Evolutionary conservation across 2,888 invertebrate species (phyloP).

Genomic region (Limenitis arthemis): DNA sequence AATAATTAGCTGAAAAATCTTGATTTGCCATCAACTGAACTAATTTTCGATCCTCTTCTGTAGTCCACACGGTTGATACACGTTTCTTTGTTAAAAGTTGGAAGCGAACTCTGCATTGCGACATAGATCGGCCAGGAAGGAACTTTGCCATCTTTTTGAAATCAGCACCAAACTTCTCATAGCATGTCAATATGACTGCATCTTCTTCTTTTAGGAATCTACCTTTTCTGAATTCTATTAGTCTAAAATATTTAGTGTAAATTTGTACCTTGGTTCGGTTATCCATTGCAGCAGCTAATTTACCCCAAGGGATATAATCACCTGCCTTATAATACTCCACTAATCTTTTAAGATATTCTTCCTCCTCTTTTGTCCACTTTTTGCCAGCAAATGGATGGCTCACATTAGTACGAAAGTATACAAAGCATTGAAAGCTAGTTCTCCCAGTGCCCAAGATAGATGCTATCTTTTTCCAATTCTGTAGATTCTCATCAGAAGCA

Average conservation of each 20-base stretch:
- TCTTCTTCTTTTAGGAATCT: constrained; percentile 79
- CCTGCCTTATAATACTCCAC: constrained; percentile 76
- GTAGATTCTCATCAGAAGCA: constrained; percentile 46
- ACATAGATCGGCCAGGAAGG: constrained; percentile 73
- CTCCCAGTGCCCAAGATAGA: constrained; percentile 67
- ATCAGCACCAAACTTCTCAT: constrained; percentile 73
- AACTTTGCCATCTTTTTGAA: constrained; percentile 72
- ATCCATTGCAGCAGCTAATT: constrained; percentile 75
- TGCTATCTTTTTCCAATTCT: constrained; percentile 80
- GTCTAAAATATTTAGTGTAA: constrained; percentile 69
- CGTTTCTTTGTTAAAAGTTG: constrained; percentile 56
- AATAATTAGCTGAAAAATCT: constrained; percentile 45
- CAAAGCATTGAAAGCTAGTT: constrained; percentile 79
- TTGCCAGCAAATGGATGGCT: constrained; percentile 37
- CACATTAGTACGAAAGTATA: constrained; percentile 73
- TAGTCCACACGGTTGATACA: constrained; percentile 70
- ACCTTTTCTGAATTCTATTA: constrained; percentile 66
- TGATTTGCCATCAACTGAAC: constrained; percentile 66
- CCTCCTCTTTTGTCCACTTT: constrained; percentile 80
- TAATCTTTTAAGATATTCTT: constrained; percentile 73
- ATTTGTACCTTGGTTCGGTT: constrained; percentile 76
- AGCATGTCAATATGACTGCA: constrained; percentile 72
- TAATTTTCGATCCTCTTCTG: constrained; percentile 74
- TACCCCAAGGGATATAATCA: constrained; percentile 81
- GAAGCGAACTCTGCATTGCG: constrained; percentile 75